Evolutionary conservation across 2,797 vertebrate species (phyloP).

Genomic region (Enteromius unitaeniatus): DNA sequence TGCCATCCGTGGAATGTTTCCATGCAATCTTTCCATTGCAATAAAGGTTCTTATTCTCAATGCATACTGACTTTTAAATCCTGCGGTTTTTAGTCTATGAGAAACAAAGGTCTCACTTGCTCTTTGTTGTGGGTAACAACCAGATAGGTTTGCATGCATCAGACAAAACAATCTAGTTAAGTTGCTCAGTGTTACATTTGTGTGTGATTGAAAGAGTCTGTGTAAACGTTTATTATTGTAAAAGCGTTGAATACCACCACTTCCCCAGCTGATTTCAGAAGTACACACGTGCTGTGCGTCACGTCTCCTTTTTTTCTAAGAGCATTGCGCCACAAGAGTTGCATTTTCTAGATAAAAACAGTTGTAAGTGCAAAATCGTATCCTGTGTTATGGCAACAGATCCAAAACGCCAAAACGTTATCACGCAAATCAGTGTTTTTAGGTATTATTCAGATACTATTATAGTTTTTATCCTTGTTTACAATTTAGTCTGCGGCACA

Average conservation of each 20-base stretch:
- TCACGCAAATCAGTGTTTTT: background rate
- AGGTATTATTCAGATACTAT: background rate
- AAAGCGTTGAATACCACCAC: background rate
- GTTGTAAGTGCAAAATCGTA: background rate
- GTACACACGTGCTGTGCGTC: background rate
- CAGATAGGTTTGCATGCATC: background rate
- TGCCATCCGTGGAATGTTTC: background rate
- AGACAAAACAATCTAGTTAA: background rate
- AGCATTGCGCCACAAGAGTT: background rate
- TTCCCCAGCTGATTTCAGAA: background rate
- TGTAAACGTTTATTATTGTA: background rate
- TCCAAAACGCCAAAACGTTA: background rate
- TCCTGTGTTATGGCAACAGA: background rate
- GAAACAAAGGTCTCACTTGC: background rate
- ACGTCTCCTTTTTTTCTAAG: background rate
- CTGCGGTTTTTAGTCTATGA: background rate
- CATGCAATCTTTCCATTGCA: background rate
- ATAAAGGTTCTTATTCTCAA: background rate
- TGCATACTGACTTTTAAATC: background rate
- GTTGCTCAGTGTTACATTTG: background rate
- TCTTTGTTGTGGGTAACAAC: background rate
- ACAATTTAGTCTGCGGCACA: background rate
- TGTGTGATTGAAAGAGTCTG: background rate
- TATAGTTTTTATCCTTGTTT: background rate
- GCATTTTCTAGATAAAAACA: background rate